Evolutionary conservation across 2,113 vertebrate species (phyloP).

Genomic region (Orycteropus afer): DNA sequence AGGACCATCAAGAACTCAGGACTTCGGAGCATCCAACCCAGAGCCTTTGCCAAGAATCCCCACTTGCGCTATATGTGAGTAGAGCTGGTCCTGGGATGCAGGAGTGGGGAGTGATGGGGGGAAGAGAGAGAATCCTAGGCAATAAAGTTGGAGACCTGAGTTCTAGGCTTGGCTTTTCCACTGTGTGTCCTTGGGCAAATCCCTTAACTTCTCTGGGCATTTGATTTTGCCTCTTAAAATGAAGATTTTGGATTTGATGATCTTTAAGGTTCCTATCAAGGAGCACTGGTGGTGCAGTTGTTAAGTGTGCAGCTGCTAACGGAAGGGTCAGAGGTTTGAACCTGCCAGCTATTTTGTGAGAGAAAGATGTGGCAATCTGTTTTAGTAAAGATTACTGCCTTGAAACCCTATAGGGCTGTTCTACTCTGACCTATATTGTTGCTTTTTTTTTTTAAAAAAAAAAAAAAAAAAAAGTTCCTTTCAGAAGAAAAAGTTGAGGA

Average conservation of each 20-base stretch:
- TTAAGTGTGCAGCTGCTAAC: neutral
- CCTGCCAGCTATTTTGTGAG: neutral
- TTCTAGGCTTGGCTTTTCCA: neutral
- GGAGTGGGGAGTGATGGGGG: neutral
- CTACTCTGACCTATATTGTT: neutral
- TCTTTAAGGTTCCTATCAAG: neutral
- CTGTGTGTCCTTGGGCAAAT: neutral
- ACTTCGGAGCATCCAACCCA: conserved; percentile 94
- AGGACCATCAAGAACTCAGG: conserved; percentile 98
- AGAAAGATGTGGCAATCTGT: neutral
- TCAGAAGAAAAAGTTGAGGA: neutral
- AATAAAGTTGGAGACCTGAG: neutral
- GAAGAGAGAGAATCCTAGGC: neutral
- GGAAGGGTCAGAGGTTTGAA: neutral
- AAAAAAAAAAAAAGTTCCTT: no score
- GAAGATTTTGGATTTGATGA: neutral
- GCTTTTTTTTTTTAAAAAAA: neutral
- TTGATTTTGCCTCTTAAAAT: neutral
- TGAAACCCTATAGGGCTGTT: neutral
- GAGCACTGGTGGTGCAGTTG: neutral
- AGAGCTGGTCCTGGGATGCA: rapidly evolving
- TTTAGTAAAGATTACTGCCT: neutral
- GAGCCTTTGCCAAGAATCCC: conserved; percentile 96
- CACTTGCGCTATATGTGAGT: conserved; percentile 98
- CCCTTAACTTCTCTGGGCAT: neutral